Conservation (phyloP, 1,140 invertebrate species). For the Macrostomum lignano region DNA sequence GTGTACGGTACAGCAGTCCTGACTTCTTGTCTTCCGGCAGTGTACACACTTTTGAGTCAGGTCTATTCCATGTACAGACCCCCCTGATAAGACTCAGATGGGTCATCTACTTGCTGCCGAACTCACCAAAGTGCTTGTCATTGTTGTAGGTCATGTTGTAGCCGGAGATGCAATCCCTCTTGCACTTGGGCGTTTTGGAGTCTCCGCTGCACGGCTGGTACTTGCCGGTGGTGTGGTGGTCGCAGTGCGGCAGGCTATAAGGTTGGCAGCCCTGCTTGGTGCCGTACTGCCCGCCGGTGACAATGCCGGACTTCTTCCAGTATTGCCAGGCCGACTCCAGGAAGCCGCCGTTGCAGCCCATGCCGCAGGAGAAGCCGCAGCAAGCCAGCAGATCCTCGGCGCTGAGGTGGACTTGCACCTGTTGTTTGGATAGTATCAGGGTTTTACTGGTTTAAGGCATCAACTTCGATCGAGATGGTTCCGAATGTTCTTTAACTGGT, state of each 20-base stretch:
- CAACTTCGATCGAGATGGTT: too few species aligned
- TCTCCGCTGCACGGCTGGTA: constrained; percentile 33
- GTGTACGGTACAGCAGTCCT: not conserved
- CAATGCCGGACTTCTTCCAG: constrained; percentile 32
- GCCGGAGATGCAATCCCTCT: constrained; percentile 36
- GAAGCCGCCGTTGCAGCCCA: constrained; percentile 51
- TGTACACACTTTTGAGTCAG: too few species aligned
- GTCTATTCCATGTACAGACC: not conserved
- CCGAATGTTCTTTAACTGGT: too few species aligned
- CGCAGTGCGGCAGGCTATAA: constrained; percentile 49
- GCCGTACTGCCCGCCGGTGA: constrained; percentile 51
- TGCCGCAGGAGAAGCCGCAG: constrained; percentile 43
- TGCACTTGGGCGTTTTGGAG: constrained; percentile 44
- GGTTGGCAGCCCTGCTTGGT: constrained; percentile 49
- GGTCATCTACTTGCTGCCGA: not conserved
- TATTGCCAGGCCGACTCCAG: constrained; percentile 48
- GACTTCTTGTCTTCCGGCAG: too few species aligned
- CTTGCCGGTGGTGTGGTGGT: constrained; percentile 53
- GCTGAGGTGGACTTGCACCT: constrained; percentile 43
- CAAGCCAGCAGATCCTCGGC: constrained; percentile 59
- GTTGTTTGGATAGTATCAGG: constrained; percentile 45
- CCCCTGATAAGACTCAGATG: not conserved
- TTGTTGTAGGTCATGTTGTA: constrained; percentile 42
- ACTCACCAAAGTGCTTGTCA: constrained; percentile 45
- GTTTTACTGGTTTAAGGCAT: too few species aligned